Conservation (phyloP, 2,113 vertebrate genomes). For the Rhinolophus sinicus region DNA sequence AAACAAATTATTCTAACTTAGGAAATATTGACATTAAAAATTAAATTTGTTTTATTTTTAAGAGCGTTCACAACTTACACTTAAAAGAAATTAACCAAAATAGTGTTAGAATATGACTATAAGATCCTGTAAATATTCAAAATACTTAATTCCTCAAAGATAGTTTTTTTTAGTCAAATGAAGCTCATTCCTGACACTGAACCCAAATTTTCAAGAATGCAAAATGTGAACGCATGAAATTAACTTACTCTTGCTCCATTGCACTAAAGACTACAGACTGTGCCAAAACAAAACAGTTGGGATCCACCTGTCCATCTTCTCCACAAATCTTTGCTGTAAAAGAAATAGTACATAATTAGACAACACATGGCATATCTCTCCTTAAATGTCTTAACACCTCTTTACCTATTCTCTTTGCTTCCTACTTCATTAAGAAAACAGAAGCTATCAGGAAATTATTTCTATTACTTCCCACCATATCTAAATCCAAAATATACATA, state of each 20-base stretch:
- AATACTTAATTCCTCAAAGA: slow-evolving; percentile 28
- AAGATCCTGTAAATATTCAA: background rate
- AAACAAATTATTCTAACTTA: slow-evolving; percentile 50
- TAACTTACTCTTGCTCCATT: slow-evolving; percentile 97
- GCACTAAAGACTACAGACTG: slow-evolving; percentile 93
- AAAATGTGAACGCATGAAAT: background rate
- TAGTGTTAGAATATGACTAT: background rate
- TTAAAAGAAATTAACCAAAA: slow-evolving; percentile 15
- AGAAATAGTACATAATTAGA: background rate
- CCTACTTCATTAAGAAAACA: background rate
- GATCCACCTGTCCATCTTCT: slow-evolving; percentile 98
- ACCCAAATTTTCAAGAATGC: background rate
- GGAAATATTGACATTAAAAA: slow-evolving; percentile 34
- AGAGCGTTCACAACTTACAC: background rate
- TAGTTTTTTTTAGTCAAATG: slow-evolving; percentile 29
- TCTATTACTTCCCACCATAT: background rate
- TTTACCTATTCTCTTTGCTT: background rate
- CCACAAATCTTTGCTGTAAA: slow-evolving; percentile 96
- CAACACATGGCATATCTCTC: background rate
- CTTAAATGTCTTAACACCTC: background rate
- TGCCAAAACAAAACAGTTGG: slow-evolving; percentile 96
- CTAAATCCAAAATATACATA: slow-evolving; percentile 34
- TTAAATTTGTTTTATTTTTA: background rate
- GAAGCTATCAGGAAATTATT: background rate
- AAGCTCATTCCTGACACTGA: background rate